Base-by-base conservation (phyloP, 2,113 vertebrate genomes). In the Garra rufa region DNA sequence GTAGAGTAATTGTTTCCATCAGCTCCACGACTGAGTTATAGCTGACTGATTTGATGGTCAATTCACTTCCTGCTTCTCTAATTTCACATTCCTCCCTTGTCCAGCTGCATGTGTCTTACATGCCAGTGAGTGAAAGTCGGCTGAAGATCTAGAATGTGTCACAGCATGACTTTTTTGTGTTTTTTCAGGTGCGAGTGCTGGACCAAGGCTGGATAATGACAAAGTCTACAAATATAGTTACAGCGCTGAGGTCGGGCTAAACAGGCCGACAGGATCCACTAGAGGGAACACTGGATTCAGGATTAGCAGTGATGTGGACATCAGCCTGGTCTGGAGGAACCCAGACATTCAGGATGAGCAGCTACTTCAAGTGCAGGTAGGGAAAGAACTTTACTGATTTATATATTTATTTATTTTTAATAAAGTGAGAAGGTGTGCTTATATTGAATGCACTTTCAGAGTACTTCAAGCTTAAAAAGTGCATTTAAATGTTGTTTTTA, bases 211-310 rank as follows among this genome's bases (percentile, higher is more conserved):
- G 86, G 96, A 95, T 90, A 97, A 97, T 93, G 96, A 96, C 85
- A 96, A 94, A 87, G 90, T 97, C 44, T 98, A 99, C 87, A 96
- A 95, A 92, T 97, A 97, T 92, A 88, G 91, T 85, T 99, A 99
- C 90, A 93, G 91, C 76, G 92, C 95, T 0, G 96, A 98, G 89
- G 95, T 99, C 81, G 92, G 94, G 86, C 85, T 99, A 52, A 93
- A 96, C 92, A 88, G 2, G n/a, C 90, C 88, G 50, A 92, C 91
- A 90, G 94, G 94, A 88, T 92, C 95, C 11, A 92, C 90, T 21
- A 89, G 94, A 76, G 94, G 94, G 78, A 94, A 92, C 11, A 92
- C 90, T 17, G 98, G 97, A 85, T 98, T 95, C 90, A 94, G 89
- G 84, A 93, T 99, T 90, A 95, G 94, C 75, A 96, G 94, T 57